A percentile compares a stretch with the other conserved stretches of the same genome.
Evolutionary conservation across 2,797 vertebrate genomes (phyloP).

Genomic region (Tokudaia muenninki): DNA sequence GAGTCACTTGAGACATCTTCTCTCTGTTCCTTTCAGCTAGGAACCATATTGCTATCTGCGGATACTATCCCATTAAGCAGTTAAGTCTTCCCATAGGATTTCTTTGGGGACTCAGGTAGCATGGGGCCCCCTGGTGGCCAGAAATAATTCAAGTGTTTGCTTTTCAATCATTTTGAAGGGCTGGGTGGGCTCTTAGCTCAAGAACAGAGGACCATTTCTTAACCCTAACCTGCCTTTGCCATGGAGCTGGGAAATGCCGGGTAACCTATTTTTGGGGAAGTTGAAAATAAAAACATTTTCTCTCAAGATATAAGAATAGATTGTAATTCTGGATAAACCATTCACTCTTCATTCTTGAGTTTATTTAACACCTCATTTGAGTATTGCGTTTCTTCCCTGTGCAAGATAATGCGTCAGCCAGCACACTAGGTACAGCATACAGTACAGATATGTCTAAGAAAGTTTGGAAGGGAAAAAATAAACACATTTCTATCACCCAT

Average conservation of each 20-base stretch:
- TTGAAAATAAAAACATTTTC: not conserved
- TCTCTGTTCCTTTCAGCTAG: not conserved
- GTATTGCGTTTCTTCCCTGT: not conserved
- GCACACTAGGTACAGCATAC: not conserved
- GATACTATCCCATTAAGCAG: not conserved
- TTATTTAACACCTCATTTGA: not conserved
- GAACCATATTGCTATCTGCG: not conserved
- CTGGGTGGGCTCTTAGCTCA: not conserved
- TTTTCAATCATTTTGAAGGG: slow-evolving; percentile 47
- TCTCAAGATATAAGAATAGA: not conserved
- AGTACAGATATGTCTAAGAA: not conserved
- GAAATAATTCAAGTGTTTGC: not conserved
- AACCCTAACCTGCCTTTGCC: not conserved
- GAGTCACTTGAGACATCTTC: not conserved
- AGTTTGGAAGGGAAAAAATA: not conserved
- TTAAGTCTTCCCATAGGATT: slow-evolving; percentile 6
- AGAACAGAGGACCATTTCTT: not conserved
- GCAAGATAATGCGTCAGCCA: not conserved
- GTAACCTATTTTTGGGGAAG: not conserved
- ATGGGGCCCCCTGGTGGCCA: slow-evolving; percentile 81
- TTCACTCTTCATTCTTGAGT: not conserved
- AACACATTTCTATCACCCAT: not conserved
- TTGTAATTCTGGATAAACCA: not conserved
- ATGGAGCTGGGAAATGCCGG: not conserved
- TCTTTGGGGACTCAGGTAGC: slow-evolving; percentile 60